These are phyloP conservation scores for Opisthocomus hoazin DNA, from an alignment of 2,113 vertebrate genomes.

Conservation along the genomic window DNA sequence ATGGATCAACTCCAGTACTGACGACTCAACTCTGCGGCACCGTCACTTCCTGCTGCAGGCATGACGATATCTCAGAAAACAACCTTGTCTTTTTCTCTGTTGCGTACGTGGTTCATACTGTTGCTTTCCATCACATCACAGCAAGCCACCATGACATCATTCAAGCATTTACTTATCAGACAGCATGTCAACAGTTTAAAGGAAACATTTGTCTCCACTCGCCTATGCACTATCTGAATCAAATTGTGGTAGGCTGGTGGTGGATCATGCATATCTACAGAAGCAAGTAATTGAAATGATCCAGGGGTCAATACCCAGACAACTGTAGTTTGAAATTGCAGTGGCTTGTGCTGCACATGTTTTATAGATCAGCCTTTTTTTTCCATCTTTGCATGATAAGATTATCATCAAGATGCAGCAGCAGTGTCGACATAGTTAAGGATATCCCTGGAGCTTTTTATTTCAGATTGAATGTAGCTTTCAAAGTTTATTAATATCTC, in stretches of 20 bases:
- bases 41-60: neutral
- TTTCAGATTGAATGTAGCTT: conserved; percentile 29
- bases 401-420: conserved; percentile 52
- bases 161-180: conserved; percentile 42
- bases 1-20: neutral
- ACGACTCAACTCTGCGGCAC: neutral
- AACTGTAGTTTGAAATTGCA: conserved; percentile 21
- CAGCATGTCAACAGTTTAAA: conserved; percentile 24
- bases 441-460: conserved; percentile 31
- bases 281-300: conserved; percentile 52
- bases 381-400: conserved; percentile 34
- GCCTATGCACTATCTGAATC: conserved; percentile 9
- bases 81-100: neutral
- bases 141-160: conserved; percentile 32
- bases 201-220: neutral
- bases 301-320: conserved; percentile 31
- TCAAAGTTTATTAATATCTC: conserved; percentile 51
- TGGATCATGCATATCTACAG: conserved; percentile 29
- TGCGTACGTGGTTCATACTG: rapidly evolving
- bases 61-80: neutral
- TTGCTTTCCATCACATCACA: neutral
- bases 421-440: neutral
- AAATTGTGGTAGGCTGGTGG: neutral
- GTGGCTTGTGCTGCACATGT: neutral
- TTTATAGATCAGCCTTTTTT: conserved; percentile 21